Conservation (phyloP, 2,888 invertebrate species). For the Aradus depressus region DNA sequence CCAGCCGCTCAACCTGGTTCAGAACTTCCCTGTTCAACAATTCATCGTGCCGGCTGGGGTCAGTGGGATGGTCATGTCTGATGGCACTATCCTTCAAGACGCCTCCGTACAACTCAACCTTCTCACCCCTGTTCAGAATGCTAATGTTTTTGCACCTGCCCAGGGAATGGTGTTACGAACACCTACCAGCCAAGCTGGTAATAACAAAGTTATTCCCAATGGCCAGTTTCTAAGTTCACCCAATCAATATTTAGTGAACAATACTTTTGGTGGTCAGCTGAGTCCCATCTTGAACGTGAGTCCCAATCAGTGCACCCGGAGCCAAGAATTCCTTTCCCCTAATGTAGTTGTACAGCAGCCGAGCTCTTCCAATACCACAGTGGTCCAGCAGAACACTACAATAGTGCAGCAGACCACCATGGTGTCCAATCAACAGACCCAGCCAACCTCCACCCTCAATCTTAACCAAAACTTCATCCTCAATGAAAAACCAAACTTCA, state of each 20-base stretch:
- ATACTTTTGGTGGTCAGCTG: conserved; percentile 32
- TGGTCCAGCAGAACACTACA: conserved; percentile 74
- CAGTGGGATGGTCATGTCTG: conserved; percentile 72
- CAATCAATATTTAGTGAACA: conserved; percentile 31
- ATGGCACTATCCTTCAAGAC: conserved; percentile 62
- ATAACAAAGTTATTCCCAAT: conserved; percentile 28
- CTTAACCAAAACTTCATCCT: conserved; percentile 50
- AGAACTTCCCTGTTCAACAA: conserved; percentile 71
- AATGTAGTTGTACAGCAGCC: conserved; percentile 46
- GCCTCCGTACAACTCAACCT: conserved; percentile 52
- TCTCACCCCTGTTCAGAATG: conserved; percentile 55
- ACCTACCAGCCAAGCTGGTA: conserved; percentile 50
- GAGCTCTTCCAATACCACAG: conserved; percentile 43
- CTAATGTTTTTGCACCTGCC: conserved; percentile 45
- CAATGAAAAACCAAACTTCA: conserved; percentile 35
- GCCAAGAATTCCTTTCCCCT: conserved; percentile 38
- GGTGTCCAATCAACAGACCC: conserved; percentile 51
- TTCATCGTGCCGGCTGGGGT: conserved; percentile 72
- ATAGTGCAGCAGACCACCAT: conserved; percentile 72
- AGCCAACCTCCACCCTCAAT: conserved; percentile 41
- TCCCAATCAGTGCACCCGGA: conserved; percentile 40
- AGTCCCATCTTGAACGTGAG: conserved; percentile 67
- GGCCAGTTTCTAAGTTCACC: conserved; percentile 31
- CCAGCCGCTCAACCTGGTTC: conserved; percentile 70
- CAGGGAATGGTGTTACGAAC: conserved; percentile 69